Evolutionary conservation across 2,797 vertebrate genomes (phyloP), one percentile per base, ranked within the genome.

Genomic region (Parotocinclus haroldoi): DNA sequence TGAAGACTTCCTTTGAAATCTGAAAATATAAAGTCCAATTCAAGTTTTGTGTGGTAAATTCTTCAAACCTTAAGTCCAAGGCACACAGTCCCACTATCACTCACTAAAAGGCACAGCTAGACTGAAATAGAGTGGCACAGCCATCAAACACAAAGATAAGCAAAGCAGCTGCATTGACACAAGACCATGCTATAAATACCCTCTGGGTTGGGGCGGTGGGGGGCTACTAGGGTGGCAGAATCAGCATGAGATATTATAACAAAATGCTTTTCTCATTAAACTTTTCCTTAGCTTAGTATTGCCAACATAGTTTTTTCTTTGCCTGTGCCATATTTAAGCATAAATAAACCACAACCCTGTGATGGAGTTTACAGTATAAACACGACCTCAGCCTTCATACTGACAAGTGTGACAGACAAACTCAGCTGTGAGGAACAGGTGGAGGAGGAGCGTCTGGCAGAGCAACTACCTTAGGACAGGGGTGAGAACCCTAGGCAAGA

Each of bases 161-260:
- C 72, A 78, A 66, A 80, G 88, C 89, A 90, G 89, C 91, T 88
- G 89, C 85, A 84, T 80, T 73, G 85, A 88, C 90, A 87, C 85
- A 83, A 83, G 88, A 87, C 79, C 78, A 72, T 48, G 76, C 93
- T 95, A 96, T 93, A 94, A 95, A 97, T 97, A 97, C 79, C 84
- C 71, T 7, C 66, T 72, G 66, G 63, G 27, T 27, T 27, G 2
- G 27, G 27, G 77, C 79, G 69, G 69, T 72, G 60, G 49, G 58
- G 73, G 66, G 61, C 37, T 4, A 76, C 72, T 64, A 76, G 78
- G 78, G 78, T 79, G 81, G 13, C 37, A 72, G 60, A 4, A n/a
- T 50, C n/a, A 9, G 14, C 13, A 0, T 14, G 13, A 7, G 40
- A 42, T 42, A 42, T 42, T 42, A 42, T 11, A 71, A 68, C 66